Percentiles rank a stretch among this genome's conserved stretches.
phyloP scores from a whole-genome alignment of 2,888 invertebrate genomes.

The Panopea generosa region DNA sequence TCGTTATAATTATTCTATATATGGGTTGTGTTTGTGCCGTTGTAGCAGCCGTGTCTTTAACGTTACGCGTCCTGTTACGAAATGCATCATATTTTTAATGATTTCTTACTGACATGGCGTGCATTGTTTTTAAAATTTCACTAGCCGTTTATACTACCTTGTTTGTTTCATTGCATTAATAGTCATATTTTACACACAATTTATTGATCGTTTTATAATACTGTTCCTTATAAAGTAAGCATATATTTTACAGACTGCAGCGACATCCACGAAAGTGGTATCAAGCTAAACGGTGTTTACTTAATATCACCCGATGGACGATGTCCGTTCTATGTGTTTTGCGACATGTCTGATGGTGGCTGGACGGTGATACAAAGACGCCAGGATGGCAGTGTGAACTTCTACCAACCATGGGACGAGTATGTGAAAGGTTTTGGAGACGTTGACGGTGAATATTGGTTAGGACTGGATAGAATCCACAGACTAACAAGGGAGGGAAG shows the following conservation, averaged over 20 bases:
- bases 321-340: slow-evolving; percentile 47
- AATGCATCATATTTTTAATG: no score
- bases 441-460: slow-evolving; percentile 42
- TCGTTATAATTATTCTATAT: no score
- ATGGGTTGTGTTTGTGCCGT: no score
- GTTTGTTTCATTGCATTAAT: no score
- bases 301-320: slow-evolving; percentile 42
- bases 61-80: no score
- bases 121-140: no score
- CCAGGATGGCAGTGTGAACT: slow-evolving; percentile 33
- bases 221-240: no score
- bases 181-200: no score
- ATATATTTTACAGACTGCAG: slow-evolving; percentile 38
- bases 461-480: slow-evolving; percentile 51
- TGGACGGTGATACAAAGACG: slow-evolving; percentile 49
- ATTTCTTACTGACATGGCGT: no score
- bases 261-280: slow-evolving; percentile 31
- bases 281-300: slow-evolving; percentile 26
- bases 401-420: slow-evolving; percentile 44
- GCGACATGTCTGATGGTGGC: slow-evolving; percentile 43
- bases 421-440: slow-evolving; percentile 48
- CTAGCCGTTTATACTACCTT: no score
- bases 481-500: slow-evolving; percentile 35
- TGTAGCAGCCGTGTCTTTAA: no score
- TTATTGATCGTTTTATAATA: no score